Conservation (phyloP, 2,888 invertebrate genomes). For the Calliopum simillimum region DNA sequence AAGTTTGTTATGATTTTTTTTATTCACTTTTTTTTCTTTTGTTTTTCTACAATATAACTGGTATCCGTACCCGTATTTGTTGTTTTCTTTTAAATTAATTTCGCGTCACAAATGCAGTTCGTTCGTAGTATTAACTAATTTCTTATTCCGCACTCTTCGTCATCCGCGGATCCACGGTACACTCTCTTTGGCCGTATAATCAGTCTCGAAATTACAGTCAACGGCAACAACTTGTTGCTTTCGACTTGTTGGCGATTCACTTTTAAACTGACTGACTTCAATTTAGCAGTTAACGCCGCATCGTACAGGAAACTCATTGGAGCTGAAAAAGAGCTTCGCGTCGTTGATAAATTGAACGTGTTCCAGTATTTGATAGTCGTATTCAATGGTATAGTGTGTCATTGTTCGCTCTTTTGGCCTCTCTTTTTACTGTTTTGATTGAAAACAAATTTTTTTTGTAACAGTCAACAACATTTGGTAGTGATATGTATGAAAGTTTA, state of each 20-base stretch:
- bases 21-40: no score
- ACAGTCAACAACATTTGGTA: no score
- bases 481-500: no score
- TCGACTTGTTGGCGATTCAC: constrained; percentile 43
- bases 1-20: no score
- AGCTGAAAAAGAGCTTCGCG: neutral
- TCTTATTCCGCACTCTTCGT: neutral
- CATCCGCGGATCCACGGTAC: constrained; percentile 25
- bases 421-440: neutral
- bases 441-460: no score
- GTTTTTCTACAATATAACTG: no score
- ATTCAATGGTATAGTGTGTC: constrained; percentile 4
- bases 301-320: neutral
- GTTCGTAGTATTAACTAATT: neutral
- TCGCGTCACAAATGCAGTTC: neutral
- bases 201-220: constrained; percentile 19
- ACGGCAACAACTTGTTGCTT: constrained; percentile 38
- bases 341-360: neutral
- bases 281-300: neutral
- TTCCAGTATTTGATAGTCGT: neutral
- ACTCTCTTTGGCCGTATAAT: constrained; percentile 20
- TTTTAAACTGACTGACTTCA: constrained; percentile 44
- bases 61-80: neutral
- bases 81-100: constrained; percentile 11
- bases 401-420: constrained; percentile 20